Evolutionary conservation across 2,113 vertebrate genomes (phyloP).

Genomic region (Bathybates hornii): DNA sequence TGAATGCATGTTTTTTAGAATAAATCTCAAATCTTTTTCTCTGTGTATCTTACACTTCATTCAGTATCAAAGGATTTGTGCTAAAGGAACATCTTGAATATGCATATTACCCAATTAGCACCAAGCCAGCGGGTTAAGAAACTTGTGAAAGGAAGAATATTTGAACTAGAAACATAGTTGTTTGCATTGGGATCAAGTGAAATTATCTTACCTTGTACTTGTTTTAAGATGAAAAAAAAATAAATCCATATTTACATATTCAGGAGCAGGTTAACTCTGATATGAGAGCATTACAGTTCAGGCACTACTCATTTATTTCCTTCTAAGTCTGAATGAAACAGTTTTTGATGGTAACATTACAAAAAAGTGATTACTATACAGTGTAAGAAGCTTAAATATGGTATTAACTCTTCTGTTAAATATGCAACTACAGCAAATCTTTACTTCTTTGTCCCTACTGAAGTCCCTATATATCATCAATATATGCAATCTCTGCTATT

Average conservation of each 20-base stretch:
- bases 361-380: not conserved
- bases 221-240: not conserved
- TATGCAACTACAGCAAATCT: not conserved
- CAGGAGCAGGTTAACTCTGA: not conserved
- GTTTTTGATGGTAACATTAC: not conserved
- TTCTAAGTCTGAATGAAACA: not conserved
- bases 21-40: not conserved
- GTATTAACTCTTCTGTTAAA: not conserved
- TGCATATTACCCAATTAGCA: not conserved
- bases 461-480: not conserved
- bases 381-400: not conserved
- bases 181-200: not conserved
- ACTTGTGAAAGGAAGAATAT: not conserved
- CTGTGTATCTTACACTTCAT: not conserved
- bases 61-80: not conserved
- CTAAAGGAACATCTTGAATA: not conserved
- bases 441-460: not conserved
- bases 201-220: not conserved
- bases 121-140: not conserved
- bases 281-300: not conserved
- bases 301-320: not conserved
- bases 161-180: not conserved
- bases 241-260: not conserved
- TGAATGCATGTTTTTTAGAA: not conserved
- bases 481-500: not conserved